phyloP scores from a whole-genome alignment of 2,797 vertebrate species.

The Rhinichthys osculus region DNA sequence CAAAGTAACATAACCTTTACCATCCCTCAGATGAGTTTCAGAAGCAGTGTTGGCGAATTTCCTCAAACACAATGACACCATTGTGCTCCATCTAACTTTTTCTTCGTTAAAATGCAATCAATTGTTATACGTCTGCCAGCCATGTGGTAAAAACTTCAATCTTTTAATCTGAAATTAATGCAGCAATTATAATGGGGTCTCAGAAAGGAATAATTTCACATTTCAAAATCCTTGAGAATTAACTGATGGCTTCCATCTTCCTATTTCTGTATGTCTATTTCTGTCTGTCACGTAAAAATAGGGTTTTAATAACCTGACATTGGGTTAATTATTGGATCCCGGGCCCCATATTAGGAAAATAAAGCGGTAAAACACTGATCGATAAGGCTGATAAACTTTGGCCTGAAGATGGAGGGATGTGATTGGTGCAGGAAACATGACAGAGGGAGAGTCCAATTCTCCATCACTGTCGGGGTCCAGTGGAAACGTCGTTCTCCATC shows the following conservation, averaged over 20 bases:
- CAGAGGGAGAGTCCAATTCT: slow-evolving; percentile 69
- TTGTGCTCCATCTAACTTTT: slow-evolving; percentile 25
- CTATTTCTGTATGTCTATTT: slow-evolving; percentile 82
- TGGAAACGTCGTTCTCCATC: slow-evolving; percentile 65
- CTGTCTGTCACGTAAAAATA: slow-evolving; percentile 85
- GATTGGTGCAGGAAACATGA: slow-evolving; percentile 66
- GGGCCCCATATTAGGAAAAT: slow-evolving; percentile 78
- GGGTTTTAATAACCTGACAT: slow-evolving; percentile 82
- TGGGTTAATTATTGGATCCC: slow-evolving; percentile 79
- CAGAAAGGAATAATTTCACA: slow-evolving; percentile 57
- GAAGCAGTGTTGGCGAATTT: not conserved
- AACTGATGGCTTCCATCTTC: slow-evolving; percentile 71
- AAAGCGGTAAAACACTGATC: slow-evolving; percentile 81
- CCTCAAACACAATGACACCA: slow-evolving; percentile 25
- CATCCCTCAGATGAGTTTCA: slow-evolving; percentile 17
- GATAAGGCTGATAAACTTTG: slow-evolving; percentile 76
- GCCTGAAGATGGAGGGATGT: slow-evolving; percentile 66
- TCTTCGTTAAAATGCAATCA: slow-evolving; percentile 46
- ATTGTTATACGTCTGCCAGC: slow-evolving; percentile 38
- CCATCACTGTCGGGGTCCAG: slow-evolving; percentile 75
- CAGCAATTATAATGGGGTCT: slow-evolving; percentile 49
- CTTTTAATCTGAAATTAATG: slow-evolving; percentile 48
- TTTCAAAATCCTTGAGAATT: slow-evolving; percentile 65
- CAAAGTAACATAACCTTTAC: slow-evolving; percentile 69
- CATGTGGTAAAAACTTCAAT: slow-evolving; percentile 31